phyloP scores from a whole-genome alignment of 35 echinoderm and acorn worm species.

The Strongylocentrotus purpuratus region DNA sequence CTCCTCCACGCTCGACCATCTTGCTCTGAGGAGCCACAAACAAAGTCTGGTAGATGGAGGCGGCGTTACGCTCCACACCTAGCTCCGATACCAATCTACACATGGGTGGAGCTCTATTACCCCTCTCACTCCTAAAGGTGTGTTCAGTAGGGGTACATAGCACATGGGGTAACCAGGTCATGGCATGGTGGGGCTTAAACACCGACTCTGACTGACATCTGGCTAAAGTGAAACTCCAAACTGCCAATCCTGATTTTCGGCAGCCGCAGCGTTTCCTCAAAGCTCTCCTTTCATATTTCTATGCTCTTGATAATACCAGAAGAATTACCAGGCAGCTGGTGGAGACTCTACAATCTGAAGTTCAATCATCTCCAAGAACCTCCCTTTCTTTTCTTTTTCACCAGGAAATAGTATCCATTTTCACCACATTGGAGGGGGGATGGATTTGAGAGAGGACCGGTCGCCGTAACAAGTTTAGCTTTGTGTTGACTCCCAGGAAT shows the following conservation, averaged over 20 bases:
- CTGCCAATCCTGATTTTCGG: neutral
- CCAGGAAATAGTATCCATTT: neutral
- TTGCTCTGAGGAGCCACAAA: neutral
- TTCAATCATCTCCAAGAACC: slow-evolving; percentile 1
- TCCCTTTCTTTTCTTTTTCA: neutral
- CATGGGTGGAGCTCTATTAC: neutral
- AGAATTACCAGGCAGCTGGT: neutral
- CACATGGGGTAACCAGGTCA: neutral
- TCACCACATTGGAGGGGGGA: neutral
- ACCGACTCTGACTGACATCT: neutral
- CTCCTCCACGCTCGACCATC: neutral
- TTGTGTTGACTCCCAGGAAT: neutral
- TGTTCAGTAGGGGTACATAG: neutral
- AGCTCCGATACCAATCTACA: neutral
- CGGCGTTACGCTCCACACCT: neutral
- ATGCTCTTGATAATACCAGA: neutral
- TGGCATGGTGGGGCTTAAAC: neutral
- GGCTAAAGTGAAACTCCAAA: slow-evolving; percentile 17
- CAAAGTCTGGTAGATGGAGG: neutral
- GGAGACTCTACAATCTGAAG: neutral
- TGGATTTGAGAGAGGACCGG: neutral
- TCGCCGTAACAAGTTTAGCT: neutral
- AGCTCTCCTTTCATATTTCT: slow-evolving; percentile 11
- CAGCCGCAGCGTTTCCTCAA: slow-evolving; percentile 14
- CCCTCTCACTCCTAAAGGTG: neutral